Percentiles rank a stretch among this genome's conserved stretches.
phyloP scores from a whole-genome alignment of 2,113 vertebrate genomes.

The Megaceryle maxima region DNA sequence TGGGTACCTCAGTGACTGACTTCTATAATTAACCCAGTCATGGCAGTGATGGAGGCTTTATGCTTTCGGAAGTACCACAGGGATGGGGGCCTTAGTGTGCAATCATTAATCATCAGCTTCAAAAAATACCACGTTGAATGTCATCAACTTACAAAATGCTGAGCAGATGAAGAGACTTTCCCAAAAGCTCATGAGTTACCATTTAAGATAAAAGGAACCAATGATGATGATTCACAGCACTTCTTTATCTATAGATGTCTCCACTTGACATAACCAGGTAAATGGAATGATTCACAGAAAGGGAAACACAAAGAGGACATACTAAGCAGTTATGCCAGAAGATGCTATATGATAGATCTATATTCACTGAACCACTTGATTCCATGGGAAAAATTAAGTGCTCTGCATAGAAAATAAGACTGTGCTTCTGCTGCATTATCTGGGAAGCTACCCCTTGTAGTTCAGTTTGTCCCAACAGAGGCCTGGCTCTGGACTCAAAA shows the following conservation, averaged over 20 bases:
- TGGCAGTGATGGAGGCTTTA: neutral
- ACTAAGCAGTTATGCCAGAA: neutral
- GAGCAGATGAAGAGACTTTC: neutral
- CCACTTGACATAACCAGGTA: neutral
- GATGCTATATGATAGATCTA: neutral
- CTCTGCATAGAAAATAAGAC: neutral
- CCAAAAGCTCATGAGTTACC: neutral
- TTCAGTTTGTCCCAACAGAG: neutral
- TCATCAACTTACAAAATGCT: neutral
- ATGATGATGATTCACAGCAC: neutral
- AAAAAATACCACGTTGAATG: neutral
- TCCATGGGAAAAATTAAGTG: neutral
- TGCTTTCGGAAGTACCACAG: neutral
- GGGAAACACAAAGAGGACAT: neutral
- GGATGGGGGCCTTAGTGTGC: neutral
- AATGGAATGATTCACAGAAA: neutral
- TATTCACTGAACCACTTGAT: neutral
- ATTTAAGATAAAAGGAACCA: neutral
- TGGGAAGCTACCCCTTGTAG: neutral
- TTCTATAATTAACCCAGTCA: neutral
- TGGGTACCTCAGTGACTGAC: neutral
- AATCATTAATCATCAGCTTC: neutral
- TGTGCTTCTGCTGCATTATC: neutral
- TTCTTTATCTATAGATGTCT: neutral
- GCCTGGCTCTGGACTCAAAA: neutral